Conservation (phyloP, 2,113 vertebrate species). For the Montifringilla adamsi region DNA sequence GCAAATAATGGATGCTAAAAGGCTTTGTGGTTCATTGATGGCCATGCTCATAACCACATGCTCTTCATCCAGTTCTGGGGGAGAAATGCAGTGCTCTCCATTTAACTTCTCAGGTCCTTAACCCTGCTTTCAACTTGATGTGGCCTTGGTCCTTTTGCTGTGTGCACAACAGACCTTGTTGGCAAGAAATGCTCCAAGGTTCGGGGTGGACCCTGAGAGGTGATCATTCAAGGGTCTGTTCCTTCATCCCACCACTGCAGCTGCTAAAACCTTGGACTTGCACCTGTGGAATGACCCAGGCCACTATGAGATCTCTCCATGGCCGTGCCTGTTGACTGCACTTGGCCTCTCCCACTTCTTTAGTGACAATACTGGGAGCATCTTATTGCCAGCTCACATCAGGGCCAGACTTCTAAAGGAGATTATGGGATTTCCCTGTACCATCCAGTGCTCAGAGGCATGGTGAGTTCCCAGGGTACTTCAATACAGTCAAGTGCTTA, state of each 20-base stretch:
- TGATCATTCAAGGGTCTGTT: not conserved
- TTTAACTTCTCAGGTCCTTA: slow-evolving; percentile 60
- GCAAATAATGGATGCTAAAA: slow-evolving; percentile 82
- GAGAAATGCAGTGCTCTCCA: slow-evolving; percentile 24
- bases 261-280: not conserved
- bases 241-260: not conserved
- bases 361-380: not conserved
- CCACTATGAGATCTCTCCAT: not conserved
- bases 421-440: not conserved
- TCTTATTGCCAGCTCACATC: not conserved
- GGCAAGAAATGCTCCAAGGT: not conserved
- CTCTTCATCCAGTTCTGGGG: slow-evolving; percentile 67
- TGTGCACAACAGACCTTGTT: not conserved
- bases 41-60: slow-evolving; percentile 66
- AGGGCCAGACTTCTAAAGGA: not conserved
- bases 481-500: not conserved
- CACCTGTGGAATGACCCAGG: fast-evolving
- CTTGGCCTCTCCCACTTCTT: not conserved
- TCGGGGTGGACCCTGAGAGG: not conserved
- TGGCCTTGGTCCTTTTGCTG: not conserved
- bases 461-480: not conserved
- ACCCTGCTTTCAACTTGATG: not conserved
- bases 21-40: slow-evolving; percentile 82
- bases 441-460: not conserved
- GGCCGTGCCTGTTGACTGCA: not conserved